Percentiles rank a stretch among this genome's conserved stretches.
phyloP scores from a whole-genome alignment of 2,888 invertebrate genomes.

The Drosophila rubida region DNA sequence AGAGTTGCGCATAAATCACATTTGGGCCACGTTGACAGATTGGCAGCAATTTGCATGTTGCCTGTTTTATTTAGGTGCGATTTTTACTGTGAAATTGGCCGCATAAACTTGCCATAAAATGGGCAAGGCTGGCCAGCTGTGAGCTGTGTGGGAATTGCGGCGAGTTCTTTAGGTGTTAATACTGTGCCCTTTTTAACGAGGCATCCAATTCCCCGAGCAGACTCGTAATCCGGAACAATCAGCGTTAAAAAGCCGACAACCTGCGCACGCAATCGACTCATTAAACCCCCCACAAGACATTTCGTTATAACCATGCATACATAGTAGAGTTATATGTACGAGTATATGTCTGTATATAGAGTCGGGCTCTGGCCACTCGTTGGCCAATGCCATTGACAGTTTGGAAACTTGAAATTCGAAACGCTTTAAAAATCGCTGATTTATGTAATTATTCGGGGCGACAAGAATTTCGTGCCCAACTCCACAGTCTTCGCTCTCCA shows the following conservation, averaged over 20 bases:
- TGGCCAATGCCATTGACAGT: slow-evolving; percentile 68
- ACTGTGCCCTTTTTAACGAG: slow-evolving; percentile 46
- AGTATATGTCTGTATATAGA: background rate
- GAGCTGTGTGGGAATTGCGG: slow-evolving; percentile 39
- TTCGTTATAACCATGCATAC: slow-evolving; percentile 17
- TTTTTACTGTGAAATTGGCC: slow-evolving; percentile 53
- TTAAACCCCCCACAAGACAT: slow-evolving; percentile 45
- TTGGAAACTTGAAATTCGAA: slow-evolving; percentile 76
- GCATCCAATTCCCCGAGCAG: slow-evolving; percentile 8
- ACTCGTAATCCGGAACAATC: slow-evolving; percentile 63
- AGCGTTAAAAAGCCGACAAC: slow-evolving; percentile 65
- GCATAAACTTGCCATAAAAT: slow-evolving; percentile 6
- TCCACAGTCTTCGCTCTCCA: slow-evolving; percentile 11
- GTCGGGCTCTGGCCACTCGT: background rate
- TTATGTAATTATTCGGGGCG: slow-evolving; percentile 81
- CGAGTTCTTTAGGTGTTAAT: slow-evolving; percentile 58
- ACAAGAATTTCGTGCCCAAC: slow-evolving; percentile 75
- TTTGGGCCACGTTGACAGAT: slow-evolving; percentile 45
- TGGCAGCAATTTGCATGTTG: slow-evolving; percentile 25
- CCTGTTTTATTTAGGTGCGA: slow-evolving; percentile 53
- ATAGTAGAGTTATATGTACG: too few species aligned
- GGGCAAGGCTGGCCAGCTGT: background rate
- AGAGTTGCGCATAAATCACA: slow-evolving; percentile 37
- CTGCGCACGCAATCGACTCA: slow-evolving; percentile 64
- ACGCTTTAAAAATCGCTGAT: slow-evolving; percentile 80